phyloP scores from a whole-genome alignment of 2,888 invertebrate genomes.

The Netelia melanura region DNA sequence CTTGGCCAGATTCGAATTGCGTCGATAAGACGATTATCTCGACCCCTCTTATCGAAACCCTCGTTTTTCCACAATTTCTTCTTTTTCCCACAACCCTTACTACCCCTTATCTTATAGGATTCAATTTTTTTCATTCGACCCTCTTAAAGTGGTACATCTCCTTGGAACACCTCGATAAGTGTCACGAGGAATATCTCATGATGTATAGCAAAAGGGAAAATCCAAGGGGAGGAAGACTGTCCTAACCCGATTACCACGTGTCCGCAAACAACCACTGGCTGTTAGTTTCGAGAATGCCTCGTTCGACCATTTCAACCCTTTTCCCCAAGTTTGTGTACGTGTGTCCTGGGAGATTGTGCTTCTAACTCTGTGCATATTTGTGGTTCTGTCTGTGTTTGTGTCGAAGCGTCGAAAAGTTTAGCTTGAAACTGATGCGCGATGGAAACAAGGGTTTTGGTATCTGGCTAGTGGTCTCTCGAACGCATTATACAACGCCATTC shows the following conservation, averaged over 20 bases:
- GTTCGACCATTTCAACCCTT: slow-evolving; percentile 10
- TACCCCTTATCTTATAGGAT: no score
- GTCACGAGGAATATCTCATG: neutral
- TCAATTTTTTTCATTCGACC: neutral
- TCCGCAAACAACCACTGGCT: slow-evolving; percentile 40
- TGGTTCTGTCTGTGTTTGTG: neutral
- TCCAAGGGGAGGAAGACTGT: neutral
- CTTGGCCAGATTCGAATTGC: slow-evolving; percentile 33
- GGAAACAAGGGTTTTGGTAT: neutral
- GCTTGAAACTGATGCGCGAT: slow-evolving; percentile 9
- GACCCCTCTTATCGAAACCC: neutral
- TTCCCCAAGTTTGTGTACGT: neutral
- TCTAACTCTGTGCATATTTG: neutral
- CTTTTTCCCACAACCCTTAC: no score
- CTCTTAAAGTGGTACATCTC: neutral
- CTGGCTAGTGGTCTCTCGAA: slow-evolving; percentile 35
- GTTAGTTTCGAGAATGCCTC: slow-evolving; percentile 41
- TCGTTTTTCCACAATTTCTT: neutral
- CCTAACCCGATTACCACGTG: slow-evolving; percentile 50
- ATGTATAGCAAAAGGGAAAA: neutral
- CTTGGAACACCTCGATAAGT: neutral
- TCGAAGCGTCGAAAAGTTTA: slow-evolving; percentile 39
- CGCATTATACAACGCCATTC: slow-evolving; percentile 1
- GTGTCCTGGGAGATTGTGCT: neutral
- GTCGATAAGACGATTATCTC: slow-evolving; percentile 43